phyloP scores from a whole-genome alignment of 2,113 vertebrate genomes.

The Tychaedon coryphoeus region DNA sequence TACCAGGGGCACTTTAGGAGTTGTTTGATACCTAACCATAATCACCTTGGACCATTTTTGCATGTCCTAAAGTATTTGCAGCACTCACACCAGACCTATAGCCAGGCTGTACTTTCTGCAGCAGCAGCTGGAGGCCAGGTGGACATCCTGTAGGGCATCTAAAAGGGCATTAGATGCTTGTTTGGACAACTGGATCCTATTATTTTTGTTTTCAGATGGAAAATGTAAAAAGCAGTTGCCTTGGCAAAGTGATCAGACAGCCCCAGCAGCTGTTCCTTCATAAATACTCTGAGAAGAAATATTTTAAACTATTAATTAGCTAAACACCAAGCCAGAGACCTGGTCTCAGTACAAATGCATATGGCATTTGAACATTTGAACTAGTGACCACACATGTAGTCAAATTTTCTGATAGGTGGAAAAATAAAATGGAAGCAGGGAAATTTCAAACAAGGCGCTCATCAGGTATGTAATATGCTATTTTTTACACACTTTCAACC shows the following conservation, averaged over 20 bases:
- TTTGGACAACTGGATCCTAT: not conserved
- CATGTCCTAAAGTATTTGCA: not conserved
- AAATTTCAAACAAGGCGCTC: not conserved
- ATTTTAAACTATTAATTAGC: not conserved
- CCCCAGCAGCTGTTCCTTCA: not conserved
- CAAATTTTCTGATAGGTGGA: not conserved
- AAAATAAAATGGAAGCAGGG: not conserved
- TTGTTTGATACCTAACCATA: not conserved
- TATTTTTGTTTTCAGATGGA: not conserved
- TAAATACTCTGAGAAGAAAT: not conserved
- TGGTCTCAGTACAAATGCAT: not conserved
- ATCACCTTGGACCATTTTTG: not conserved
- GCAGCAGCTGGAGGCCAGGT: not conserved
- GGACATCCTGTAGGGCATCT: not conserved
- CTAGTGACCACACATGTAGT: not conserved
- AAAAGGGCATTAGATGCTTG: not conserved
- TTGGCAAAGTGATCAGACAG: not conserved
- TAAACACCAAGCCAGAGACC: not conserved
- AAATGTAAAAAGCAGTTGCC: not conserved
- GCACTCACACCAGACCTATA: not conserved
- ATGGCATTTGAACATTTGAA: not conserved
- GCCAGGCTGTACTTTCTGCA: not conserved
- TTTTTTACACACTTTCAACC: not conserved
- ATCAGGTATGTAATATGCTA: not conserved
- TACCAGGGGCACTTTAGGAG: accelerated